Conservation (phyloP, 2,797 vertebrate species). For the Xenops minutus region DNA sequence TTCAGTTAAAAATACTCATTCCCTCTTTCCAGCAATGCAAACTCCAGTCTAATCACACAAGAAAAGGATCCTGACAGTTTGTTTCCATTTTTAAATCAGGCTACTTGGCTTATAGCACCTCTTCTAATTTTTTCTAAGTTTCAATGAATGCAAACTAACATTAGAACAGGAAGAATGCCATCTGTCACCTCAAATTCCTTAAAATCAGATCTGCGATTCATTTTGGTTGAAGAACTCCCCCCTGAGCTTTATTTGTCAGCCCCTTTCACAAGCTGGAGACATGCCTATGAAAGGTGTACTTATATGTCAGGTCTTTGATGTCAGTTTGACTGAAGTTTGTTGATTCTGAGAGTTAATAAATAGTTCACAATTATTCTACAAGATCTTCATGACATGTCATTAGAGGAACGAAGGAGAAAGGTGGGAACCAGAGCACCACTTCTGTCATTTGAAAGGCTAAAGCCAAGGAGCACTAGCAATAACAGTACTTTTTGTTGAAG, state of each 20-base stretch:
- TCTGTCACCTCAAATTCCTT: not conserved
- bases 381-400: not conserved
- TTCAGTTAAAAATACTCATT: not conserved
- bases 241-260: not conserved
- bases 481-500: not conserved
- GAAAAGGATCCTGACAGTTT: not conserved
- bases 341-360: slow-evolving; percentile 19
- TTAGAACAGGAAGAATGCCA: not conserved
- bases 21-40: not conserved
- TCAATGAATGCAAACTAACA: not conserved
- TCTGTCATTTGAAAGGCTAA: not conserved
- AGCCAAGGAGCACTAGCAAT: not conserved
- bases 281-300: not conserved
- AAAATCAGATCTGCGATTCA: not conserved
- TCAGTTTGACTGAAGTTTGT: slow-evolving; percentile 1
- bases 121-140: not conserved
- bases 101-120: not conserved
- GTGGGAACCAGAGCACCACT: not conserved
- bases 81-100: not conserved
- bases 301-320: not conserved
- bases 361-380: not conserved
- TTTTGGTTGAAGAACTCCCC: not conserved
- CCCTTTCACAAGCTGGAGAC: not conserved
- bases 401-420: not conserved
- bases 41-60: not conserved